Percentiles rank a stretch among this genome's conserved stretches.
Evolutionary conservation across 2,888 invertebrate species (phyloP).

Genomic region (Hirtodrosophila alboralis): DNA sequence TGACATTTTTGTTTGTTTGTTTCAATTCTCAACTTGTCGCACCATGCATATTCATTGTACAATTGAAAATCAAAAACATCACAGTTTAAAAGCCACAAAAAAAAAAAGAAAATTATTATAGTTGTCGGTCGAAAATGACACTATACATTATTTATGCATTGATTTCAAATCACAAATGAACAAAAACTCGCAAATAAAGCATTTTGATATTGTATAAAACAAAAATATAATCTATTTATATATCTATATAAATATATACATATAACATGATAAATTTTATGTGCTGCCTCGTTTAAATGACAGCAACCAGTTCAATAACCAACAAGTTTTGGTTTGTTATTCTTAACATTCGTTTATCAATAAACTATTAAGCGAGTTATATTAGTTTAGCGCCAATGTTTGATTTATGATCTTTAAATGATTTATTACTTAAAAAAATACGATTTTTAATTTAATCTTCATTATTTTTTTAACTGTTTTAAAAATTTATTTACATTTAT

Average conservation of each 20-base stretch:
- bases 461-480: no score
- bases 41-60: slow-evolving; percentile 49
- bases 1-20: slow-evolving; percentile 57
- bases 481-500: no score
- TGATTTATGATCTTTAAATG: no score
- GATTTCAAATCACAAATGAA: slow-evolving; percentile 62
- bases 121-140: slow-evolving; percentile 61
- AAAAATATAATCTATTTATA: no score
- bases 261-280: slow-evolving; percentile 63
- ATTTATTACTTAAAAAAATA: no score
- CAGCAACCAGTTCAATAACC: slow-evolving; percentile 65
- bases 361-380: not conserved
- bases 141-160: slow-evolving; percentile 73
- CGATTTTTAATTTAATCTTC: no score
- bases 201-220: no score
- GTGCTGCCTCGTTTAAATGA: slow-evolving; percentile 54
- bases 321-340: slow-evolving; percentile 53
- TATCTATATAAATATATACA: slow-evolving; percentile 26
- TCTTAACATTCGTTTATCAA: slow-evolving; percentile 30
- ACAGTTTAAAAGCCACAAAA: slow-evolving; percentile 27
- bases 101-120: slow-evolving; percentile 21
- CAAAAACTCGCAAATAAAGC: slow-evolving; percentile 37
- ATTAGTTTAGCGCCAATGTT: not conserved
- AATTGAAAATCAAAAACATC: slow-evolving; percentile 16
- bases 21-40: slow-evolving; percentile 36